Evolutionary conservation across 64 coral and sea anemone genomes (phyloP).

Genomic region (Montipora foliosa): DNA sequence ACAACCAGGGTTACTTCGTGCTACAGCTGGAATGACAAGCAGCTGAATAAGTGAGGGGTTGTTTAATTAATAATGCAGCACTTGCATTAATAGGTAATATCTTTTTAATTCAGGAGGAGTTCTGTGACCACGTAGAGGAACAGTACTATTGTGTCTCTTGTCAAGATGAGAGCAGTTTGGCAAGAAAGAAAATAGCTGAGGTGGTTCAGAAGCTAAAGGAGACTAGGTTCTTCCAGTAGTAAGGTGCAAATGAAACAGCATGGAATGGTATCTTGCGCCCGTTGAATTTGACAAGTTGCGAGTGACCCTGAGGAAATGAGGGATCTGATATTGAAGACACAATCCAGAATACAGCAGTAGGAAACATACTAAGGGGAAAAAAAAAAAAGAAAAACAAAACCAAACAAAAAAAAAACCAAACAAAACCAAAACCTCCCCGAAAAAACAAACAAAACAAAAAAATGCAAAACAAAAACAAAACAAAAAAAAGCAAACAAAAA

Average conservation of each 20-base stretch:
- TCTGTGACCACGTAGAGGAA: neutral
- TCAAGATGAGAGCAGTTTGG: neutral
- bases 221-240: neutral
- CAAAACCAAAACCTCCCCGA: neutral
- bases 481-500: neutral
- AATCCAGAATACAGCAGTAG: neutral
- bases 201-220: conserved; percentile 13
- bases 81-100: neutral
- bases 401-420: neutral
- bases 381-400: neutral
- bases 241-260: no score
- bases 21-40: no score
- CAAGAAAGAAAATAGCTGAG: neutral
- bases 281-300: no score
- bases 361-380: no score
- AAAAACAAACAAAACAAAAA: neutral
- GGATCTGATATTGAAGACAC: no score
- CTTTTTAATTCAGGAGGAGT: neutral
- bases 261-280: no score
- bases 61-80: no score
- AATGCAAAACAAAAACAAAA: neutral
- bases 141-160: neutral
- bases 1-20: no score
- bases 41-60: no score
- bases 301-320: no score